Evolutionary conservation across 30 jellyfish, hydroid and myxozoan genomes (phyloP).

Genomic region (Aurelia aurita): DNA sequence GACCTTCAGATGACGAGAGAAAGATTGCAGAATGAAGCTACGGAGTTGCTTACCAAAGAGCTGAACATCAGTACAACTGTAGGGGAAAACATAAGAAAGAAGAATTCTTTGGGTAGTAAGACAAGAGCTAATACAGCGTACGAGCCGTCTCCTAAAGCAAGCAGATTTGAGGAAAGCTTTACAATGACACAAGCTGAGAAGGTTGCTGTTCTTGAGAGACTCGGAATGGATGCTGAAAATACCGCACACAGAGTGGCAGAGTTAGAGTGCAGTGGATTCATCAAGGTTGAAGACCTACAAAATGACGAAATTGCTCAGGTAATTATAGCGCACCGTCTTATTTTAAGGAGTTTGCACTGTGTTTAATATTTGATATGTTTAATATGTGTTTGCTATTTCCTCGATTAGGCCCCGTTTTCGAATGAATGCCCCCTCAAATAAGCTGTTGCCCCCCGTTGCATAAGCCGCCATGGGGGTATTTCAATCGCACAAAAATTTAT

Average conservation of each 20-base stretch:
- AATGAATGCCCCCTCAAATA: no score
- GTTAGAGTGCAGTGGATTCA: background rate
- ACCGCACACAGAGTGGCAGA: background rate
- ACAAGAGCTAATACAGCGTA: background rate
- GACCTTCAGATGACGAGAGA: constrained; percentile 21
- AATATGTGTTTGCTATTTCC: no score
- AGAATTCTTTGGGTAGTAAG: background rate
- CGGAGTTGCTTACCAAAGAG: background rate
- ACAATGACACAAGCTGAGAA: constrained; percentile 48
- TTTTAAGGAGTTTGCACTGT: no score
- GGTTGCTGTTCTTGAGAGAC: constrained; percentile 17
- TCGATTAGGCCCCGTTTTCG: no score
- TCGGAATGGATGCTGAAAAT: background rate
- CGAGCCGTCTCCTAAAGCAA: background rate
- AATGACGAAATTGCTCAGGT: background rate
- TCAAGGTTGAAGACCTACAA: background rate
- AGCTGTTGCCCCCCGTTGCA: no score
- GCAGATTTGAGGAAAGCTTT: constrained; percentile 9
- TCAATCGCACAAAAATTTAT: no score
- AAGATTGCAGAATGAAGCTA: background rate
- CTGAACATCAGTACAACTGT: background rate
- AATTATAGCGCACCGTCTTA: no score
- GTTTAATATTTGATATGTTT: no score
- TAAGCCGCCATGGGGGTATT: no score
- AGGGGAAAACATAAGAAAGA: background rate